Evolutionary conservation across 2,797 vertebrate species (phyloP).

Genomic region (Hemibagrus guttatus): DNA sequence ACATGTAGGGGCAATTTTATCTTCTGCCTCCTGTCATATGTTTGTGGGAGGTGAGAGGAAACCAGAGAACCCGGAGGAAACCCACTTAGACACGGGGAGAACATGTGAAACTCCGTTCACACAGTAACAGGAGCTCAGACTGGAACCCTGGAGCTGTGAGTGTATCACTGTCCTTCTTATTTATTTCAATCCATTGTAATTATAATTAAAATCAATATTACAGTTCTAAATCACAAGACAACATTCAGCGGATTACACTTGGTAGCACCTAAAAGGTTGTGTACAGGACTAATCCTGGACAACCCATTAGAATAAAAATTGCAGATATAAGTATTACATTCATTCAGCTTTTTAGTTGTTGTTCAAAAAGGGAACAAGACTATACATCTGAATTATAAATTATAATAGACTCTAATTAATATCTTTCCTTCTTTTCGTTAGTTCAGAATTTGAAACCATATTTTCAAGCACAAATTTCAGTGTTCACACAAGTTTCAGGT

Average conservation of each 20-base stretch:
- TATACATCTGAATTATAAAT: neutral
- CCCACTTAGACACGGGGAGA: neutral
- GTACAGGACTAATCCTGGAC: neutral
- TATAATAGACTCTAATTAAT: neutral
- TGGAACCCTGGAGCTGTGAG: neutral
- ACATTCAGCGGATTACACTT: neutral
- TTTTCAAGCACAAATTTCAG: neutral
- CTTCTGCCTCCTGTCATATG: neutral
- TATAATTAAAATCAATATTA: neutral
- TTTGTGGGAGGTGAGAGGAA: neutral
- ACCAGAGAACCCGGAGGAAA: neutral
- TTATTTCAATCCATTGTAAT: neutral
- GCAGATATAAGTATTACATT: conserved; percentile 2
- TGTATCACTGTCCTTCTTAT: neutral
- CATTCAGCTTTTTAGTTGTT: neutral
- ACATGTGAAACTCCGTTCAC: neutral
- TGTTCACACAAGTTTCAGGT: neutral
- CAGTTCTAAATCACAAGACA: neutral
- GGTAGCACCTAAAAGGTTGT: neutral
- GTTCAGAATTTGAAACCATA: neutral
- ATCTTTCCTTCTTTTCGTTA: neutral
- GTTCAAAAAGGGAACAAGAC: neutral
- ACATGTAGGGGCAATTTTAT: neutral
- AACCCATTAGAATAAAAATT: neutral
- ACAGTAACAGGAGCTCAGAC: neutral